Conservation (phyloP, 2,888 invertebrate genomes). For the Deroplatys truncata region DNA sequence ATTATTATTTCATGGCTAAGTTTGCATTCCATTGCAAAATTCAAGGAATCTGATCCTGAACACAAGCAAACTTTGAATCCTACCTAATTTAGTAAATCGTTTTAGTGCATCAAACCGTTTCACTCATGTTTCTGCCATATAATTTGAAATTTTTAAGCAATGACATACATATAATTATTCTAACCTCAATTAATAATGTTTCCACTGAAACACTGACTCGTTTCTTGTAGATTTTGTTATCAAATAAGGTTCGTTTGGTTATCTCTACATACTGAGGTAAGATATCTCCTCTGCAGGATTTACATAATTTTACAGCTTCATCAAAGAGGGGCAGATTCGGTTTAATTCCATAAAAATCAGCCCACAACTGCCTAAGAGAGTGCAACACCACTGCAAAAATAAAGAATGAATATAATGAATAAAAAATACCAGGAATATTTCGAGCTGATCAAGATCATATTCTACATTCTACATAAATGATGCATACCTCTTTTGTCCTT, state of each 20-base stretch:
- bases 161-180: too few relatives aligned
- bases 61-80: too few relatives aligned
- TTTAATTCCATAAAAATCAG: slow-evolving; percentile 41
- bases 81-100: too few relatives aligned
- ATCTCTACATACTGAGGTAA: not conserved
- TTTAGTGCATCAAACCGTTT: too few relatives aligned
- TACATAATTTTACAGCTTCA: slow-evolving; percentile 30
- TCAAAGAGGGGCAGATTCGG: slow-evolving; percentile 39
- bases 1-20: too few relatives aligned
- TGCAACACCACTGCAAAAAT: not conserved
- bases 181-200: slow-evolving; percentile 54
- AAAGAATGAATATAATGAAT: not conserved
- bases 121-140: too few relatives aligned
- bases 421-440: too few relatives aligned
- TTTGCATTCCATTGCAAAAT: too few relatives aligned
- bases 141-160: too few relatives aligned
- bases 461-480: too few relatives aligned
- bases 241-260: slow-evolving; percentile 40
- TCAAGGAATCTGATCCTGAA: too few relatives aligned
- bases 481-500: not conserved
- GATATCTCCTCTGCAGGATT: slow-evolving; percentile 23
- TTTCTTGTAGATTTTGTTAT: slow-evolving; percentile 43
- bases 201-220: slow-evolving; percentile 43
- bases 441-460: too few relatives aligned
- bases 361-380: slow-evolving; percentile 38